Percentiles rank a stretch among this genome's conserved stretches.
Conservation (phyloP, 2,888 invertebrate genomes). For the Hedya salicella region DNA sequence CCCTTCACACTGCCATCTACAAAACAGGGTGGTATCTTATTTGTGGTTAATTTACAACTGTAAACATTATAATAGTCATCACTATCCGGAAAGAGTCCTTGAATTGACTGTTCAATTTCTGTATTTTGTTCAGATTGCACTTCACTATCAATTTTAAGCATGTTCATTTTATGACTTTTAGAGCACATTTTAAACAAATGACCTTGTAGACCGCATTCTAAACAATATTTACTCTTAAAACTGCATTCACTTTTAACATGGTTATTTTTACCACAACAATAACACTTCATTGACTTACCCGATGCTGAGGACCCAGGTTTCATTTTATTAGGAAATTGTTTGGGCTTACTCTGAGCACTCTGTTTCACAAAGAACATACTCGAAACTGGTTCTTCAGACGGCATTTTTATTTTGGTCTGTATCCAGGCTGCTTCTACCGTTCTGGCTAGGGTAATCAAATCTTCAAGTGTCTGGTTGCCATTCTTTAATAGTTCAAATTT, state of each 20-base stretch:
- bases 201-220: neutral
- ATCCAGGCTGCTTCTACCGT: neutral
- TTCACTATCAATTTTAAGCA: too few species aligned
- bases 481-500: slow-evolving; percentile 3
- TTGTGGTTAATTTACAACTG: too few species aligned
- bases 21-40: too few species aligned
- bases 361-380: neutral
- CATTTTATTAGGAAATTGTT: neutral
- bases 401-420: neutral
- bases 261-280: slow-evolving; percentile 8
- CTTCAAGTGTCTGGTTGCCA: neutral
- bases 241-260: neutral
- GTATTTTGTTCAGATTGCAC: too few species aligned
- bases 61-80: too few species aligned
- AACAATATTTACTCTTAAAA: neutral
- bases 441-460: neutral
- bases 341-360: neutral
- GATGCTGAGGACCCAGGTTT: neutral
- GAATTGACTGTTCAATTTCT: too few species aligned
- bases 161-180: neutral
- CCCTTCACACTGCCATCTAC: too few species aligned
- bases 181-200: neutral
- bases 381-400: neutral
- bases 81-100: too few species aligned
- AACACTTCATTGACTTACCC: neutral